Evolutionary conservation across 2,888 invertebrate genomes (phyloP), one percentile per base, ranked within the genome.

Genomic region (Sesia bembeciformis): DNA sequence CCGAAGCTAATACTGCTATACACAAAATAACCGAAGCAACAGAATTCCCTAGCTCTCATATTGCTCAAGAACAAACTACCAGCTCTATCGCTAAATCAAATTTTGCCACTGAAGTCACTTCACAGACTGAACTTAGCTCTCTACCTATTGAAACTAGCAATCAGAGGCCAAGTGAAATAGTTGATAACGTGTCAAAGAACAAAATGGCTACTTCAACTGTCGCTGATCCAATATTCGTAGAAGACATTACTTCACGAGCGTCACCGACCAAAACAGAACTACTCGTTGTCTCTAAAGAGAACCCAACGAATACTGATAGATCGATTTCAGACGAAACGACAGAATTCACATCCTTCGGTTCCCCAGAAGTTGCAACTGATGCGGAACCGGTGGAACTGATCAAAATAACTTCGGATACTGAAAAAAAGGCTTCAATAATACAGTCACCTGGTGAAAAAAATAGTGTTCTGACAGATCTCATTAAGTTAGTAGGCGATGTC

Each of bases 121-220:
- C 80, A 23, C 80, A 81, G 61, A 84, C 85, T 4, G 87, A 87
- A 67, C 70, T 85, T 4, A 87, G 87, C 58, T 88, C 88, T 4
- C 65, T 88, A 40, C 83, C 87, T 0, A 78, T 88, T 40, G 88
- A 87, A 65, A 86, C 87, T 0, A 88, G 86, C 62, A 85, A 87
- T 55, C 88, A 83, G 62, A 86, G 87, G 53, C 87, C 88, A 5
- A 83, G 81, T 38, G 80, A 81, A 52, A 74, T 65, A 7, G 67
- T 75, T 3, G 83, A 83, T 51, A 77, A 68, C 56, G 68, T 71
- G 39, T 68, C 68, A 2, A 78, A 78, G 60, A 78, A 79, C 39
- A 74, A 69, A 57, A 63, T 64, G 38, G 61, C 68, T 8, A 58
- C 67, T 40, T 77, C 78, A 0, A 84, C 83, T 49, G 56, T 59